These are phyloP conservation scores for Synergus gifuensis DNA, from an alignment of 2,888 invertebrate genomes.

Conservation along the genomic window DNA sequence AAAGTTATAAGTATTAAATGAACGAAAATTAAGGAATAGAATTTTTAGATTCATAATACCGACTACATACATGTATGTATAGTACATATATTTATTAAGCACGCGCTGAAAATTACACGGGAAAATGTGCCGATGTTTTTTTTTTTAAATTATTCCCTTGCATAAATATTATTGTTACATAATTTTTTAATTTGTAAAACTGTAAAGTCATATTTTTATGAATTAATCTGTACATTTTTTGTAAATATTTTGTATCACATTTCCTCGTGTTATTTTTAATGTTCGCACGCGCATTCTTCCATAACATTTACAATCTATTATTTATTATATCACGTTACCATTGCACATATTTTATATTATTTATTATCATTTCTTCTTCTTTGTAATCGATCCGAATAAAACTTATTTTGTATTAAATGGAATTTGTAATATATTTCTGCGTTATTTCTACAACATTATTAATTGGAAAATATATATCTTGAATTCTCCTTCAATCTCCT, in stretches of 20 bases:
- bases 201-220: conserved; percentile 39
- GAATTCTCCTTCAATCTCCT: background rate
- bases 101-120: background rate
- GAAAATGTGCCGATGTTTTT: background rate
- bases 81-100: conserved; percentile 20
- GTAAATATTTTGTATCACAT: conserved; percentile 59
- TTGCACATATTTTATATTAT: conserved; percentile 73
- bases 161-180: background rate
- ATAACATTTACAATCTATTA: conserved; percentile 63
- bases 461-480: too few species aligned
- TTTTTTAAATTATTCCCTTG: background rate
- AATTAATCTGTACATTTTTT: background rate
- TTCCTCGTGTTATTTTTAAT: conserved; percentile 69
- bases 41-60: conserved; percentile 9
- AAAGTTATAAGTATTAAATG: background rate
- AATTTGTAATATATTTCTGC: conserved; percentile 59
- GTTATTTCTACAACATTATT: background rate
- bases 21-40: background rate
- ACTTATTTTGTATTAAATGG: conserved; percentile 56
- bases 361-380: conserved; percentile 72
- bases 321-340: conserved; percentile 76
- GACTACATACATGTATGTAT: background rate
- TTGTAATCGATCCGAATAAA: conserved; percentile 71
- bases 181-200: conserved; percentile 45
- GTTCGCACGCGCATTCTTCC: conserved; percentile 63